These are phyloP conservation scores for Acrocera orbiculus DNA, from an alignment of 2,888 invertebrate genomes.

Conservation along the genomic window DNA sequence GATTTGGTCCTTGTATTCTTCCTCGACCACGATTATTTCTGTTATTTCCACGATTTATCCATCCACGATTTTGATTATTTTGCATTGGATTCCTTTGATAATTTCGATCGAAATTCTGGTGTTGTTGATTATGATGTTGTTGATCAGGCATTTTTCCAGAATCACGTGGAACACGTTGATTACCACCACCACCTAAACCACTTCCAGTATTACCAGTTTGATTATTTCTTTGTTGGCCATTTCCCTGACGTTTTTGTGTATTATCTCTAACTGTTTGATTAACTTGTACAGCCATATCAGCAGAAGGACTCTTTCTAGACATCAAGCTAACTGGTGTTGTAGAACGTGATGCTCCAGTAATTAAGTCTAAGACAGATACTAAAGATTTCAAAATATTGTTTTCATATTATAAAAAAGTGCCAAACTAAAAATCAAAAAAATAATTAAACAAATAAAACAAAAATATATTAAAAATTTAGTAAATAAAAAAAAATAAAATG, in stretches of 20 bases:
- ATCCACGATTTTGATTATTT: slow-evolving; percentile 23
- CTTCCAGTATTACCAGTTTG: slow-evolving; percentile 7
- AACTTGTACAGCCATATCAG: slow-evolving; percentile 68
- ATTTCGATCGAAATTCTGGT: slow-evolving; percentile 24
- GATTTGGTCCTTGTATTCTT: slow-evolving; percentile 27
- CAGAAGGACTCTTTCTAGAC: slow-evolving; percentile 67
- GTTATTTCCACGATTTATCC: slow-evolving; percentile 28
- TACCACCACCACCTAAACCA: slow-evolving; percentile 7
- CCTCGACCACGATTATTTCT: slow-evolving; percentile 30
- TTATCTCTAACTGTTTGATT: slow-evolving; percentile 23
- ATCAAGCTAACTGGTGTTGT: slow-evolving; percentile 59
- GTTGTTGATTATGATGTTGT: slow-evolving; percentile 21
- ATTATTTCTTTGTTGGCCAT: slow-evolving; percentile 9
- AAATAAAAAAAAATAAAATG: not conserved
- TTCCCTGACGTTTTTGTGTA: slow-evolving; percentile 19
- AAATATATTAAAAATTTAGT: not conserved
- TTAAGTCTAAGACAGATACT: slow-evolving; percentile 31
- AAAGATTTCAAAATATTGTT: slow-evolving; percentile 6
- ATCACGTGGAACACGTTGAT: slow-evolving; percentile 27
- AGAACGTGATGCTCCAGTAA: slow-evolving; percentile 48
- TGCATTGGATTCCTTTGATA: slow-evolving; percentile 25
- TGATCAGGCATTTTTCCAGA: slow-evolving; percentile 25
- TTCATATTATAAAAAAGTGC: not conserved
- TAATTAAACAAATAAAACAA: too few species aligned
- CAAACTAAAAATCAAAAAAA: slow-evolving; percentile 1